These are phyloP conservation scores for Drosophila neotestacea DNA, from an alignment of 2,888 invertebrate species.

Conservation along the genomic window DNA sequence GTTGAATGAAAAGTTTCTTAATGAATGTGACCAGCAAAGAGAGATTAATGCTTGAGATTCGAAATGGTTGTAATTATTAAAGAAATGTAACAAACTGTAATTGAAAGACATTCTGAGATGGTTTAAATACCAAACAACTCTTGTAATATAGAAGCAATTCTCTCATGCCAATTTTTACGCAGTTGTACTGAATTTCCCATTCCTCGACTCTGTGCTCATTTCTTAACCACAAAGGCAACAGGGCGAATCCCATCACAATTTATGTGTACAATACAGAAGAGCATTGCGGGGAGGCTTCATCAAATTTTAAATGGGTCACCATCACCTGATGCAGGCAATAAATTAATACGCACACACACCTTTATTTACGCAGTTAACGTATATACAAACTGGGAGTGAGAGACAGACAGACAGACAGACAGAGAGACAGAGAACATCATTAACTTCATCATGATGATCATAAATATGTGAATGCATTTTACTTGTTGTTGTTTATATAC, in stretches of 20 bases:
- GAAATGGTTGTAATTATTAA: background rate
- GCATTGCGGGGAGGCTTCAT: constrained; percentile 47
- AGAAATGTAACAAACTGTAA: background rate
- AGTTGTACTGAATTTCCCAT: background rate
- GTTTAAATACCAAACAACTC: background rate
- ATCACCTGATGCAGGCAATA: constrained; percentile 73
- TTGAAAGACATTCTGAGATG: background rate
- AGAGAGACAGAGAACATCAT: constrained; percentile 12
- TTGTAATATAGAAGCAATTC: background rate
- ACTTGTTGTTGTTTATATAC: constrained; percentile 60
- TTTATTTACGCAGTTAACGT: constrained; percentile 36
- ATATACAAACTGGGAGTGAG: background rate
- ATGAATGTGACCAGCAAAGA: background rate
- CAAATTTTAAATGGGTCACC: constrained; percentile 78
- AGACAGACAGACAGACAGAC: background rate
- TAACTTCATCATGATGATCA: constrained; percentile 33
- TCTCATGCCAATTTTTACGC: background rate
- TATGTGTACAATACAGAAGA: constrained; percentile 9
- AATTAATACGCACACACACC: constrained; percentile 39
- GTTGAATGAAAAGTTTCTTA: constrained; percentile 2
- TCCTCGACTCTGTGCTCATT: background rate
- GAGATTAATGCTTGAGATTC: background rate
- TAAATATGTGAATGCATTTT: constrained; percentile 61
- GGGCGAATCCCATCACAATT: constrained; percentile 26
- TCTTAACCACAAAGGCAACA: constrained; percentile 5